Percentiles rank a stretch among this genome's conserved stretches.
phyloP scores from a whole-genome alignment of 2,113 vertebrate genomes.

The Rhinopomastus cyanomelas region DNA sequence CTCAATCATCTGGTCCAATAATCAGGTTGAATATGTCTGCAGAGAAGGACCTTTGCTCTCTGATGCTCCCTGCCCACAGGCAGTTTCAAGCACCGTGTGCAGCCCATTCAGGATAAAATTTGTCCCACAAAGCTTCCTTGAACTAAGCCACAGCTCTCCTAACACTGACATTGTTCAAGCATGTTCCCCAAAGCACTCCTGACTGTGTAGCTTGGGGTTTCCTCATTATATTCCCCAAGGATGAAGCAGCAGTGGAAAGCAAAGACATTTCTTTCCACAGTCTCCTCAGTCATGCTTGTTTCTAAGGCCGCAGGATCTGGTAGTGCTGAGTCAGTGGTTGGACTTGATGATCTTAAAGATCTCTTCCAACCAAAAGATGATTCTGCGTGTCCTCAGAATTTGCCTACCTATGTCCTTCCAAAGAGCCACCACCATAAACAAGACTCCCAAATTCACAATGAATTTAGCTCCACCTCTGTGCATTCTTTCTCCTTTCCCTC shows the following conservation, averaged over 20 bases:
- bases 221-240: background rate
- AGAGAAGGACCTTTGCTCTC: fast-evolving
- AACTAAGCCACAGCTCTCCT: background rate
- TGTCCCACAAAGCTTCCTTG: background rate
- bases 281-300: background rate
- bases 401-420: background rate
- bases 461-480: background rate
- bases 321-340: too few relatives aligned
- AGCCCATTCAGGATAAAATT: background rate
- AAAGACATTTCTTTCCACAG: background rate
- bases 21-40: background rate
- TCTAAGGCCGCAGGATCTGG: background rate
- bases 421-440: background rate
- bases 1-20: background rate
- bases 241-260: background rate
- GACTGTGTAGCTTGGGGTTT: background rate
- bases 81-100: background rate
- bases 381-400: background rate
- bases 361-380: too few relatives aligned
- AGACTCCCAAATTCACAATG: background rate
- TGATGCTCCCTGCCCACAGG: background rate
- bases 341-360: too few relatives aligned
- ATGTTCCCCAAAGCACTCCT: background rate
- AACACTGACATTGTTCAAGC: fast-evolving
- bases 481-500: background rate